Evolutionary conservation across 2,797 vertebrate genomes (phyloP).

Genomic region (Lateolabrax maculatus): DNA sequence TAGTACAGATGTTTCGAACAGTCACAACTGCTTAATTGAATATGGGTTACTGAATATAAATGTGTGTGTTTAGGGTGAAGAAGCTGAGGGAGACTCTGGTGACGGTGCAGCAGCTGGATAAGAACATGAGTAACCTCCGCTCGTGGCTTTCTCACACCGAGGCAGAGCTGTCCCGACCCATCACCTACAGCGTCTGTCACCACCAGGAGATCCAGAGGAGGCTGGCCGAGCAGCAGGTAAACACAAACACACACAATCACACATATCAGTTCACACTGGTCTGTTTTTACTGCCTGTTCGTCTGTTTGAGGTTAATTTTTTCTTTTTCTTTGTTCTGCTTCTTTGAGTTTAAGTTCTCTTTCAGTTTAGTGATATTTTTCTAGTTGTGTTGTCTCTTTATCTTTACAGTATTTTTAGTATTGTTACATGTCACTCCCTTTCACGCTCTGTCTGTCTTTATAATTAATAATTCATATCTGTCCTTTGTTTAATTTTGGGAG

Average conservation of each 20-base stretch:
- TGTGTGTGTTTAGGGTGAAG: slow-evolving; percentile 88
- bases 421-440: not conserved
- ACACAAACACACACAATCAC: not conserved
- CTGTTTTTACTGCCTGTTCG: not conserved
- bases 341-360: not conserved
- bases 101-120: slow-evolving; percentile 93
- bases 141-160: slow-evolving; percentile 94
- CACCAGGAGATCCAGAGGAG: slow-evolving; percentile 95
- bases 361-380: not conserved
- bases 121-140: slow-evolving; percentile 95
- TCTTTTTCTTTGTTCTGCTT: not conserved
- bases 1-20: not conserved
- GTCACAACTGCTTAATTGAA: not conserved
- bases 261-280: not conserved
- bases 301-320: not conserved
- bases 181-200: slow-evolving; percentile 92
- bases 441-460: slow-evolving; percentile 37
- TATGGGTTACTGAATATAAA: not conserved
- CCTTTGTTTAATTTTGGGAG: slow-evolving; percentile 69
- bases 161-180: slow-evolving; percentile 91
- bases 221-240: slow-evolving; percentile 95
- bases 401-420: not conserved
- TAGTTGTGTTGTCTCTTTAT: not conserved
- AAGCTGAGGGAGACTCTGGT: slow-evolving; percentile 95
- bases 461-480: slow-evolving; percentile 68